A percentile compares a stretch with the other conserved stretches of the same genome.
Conservation (phyloP, 2,888 invertebrate species). For the Drosophila putrida region DNA sequence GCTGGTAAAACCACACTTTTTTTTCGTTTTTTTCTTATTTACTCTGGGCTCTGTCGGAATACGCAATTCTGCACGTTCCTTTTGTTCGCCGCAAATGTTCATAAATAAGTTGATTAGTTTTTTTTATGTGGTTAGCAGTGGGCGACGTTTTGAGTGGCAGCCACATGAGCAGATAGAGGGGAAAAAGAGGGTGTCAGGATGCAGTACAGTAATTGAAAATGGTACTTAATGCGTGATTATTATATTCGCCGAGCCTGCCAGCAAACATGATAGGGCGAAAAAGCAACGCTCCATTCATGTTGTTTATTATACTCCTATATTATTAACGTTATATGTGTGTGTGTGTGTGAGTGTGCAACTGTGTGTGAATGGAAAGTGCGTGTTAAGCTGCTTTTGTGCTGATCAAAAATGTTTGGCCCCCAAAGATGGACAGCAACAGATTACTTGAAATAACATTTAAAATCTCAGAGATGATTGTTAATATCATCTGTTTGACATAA, state of each 20-base stretch:
- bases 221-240: slow-evolving; percentile 77
- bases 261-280: slow-evolving; percentile 63
- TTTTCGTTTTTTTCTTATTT: slow-evolving; percentile 31
- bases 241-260: slow-evolving; percentile 58
- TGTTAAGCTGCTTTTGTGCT: slow-evolving; percentile 65
- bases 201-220: slow-evolving; percentile 72
- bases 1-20: slow-evolving; percentile 14
- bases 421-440: slow-evolving; percentile 22
- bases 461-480: slow-evolving; percentile 29
- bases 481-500: slow-evolving; percentile 15
- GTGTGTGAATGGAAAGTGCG: slow-evolving; percentile 57
- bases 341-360: neutral
- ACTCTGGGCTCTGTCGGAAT: slow-evolving; percentile 46
- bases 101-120: slow-evolving; percentile 80
- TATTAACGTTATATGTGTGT: slow-evolving; percentile 30
- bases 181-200: slow-evolving; percentile 13
- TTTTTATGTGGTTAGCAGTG: slow-evolving; percentile 68
- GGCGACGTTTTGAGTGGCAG: slow-evolving; percentile 55
- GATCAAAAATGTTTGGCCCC: slow-evolving; percentile 34
- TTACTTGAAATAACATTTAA: slow-evolving; percentile 24
- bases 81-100: slow-evolving; percentile 77
- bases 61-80: slow-evolving; percentile 76
- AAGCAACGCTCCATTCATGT: slow-evolving; percentile 39
- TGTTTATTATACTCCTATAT: slow-evolving; percentile 46
- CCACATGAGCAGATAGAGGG: slow-evolving; percentile 1